Percentiles rank a stretch among this genome's conserved stretches.
phyloP scores from a whole-genome alignment of 2,888 invertebrate genomes.

The Sarcophaga caerulescens region DNA sequence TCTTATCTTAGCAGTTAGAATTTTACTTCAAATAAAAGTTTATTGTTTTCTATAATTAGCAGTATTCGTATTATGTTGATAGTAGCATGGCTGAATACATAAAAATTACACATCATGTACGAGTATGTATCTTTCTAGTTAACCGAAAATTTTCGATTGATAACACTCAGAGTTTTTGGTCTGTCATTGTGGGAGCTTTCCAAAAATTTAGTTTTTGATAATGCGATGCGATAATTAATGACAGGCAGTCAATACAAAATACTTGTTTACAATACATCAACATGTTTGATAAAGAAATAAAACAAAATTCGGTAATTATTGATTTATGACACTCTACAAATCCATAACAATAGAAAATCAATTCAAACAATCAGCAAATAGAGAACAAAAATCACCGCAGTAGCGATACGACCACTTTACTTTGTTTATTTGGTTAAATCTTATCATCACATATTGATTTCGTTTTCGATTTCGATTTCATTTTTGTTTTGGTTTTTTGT shows the following conservation, averaged over 20 bases:
- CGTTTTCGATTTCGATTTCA: conserved; percentile 27
- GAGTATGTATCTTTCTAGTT: background rate
- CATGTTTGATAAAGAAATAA: conserved; percentile 32
- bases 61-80: background rate
- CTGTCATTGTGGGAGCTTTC: conserved; percentile 19
- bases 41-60: too few species aligned
- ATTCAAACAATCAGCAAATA: conserved; percentile 34
- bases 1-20: too few species aligned
- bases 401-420: conserved; percentile 41
- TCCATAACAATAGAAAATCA: conserved; percentile 37
- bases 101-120: background rate
- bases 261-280: conserved; percentile 51
- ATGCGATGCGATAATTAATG: conserved; percentile 45
- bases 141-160: background rate
- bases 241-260: conserved; percentile 45
- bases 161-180: too few species aligned
- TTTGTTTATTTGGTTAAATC: conserved; percentile 63
- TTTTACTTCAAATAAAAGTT: too few species aligned
- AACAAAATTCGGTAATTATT: conserved; percentile 60
- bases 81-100: background rate
- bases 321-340: conserved; percentile 63
- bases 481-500: background rate
- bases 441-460: conserved; percentile 62
- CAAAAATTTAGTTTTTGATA: conserved; percentile 9
- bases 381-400: conserved; percentile 41